Base-by-base conservation (phyloP, 2,797 vertebrate species). In the Phrynocephalus forsythii region DNA sequence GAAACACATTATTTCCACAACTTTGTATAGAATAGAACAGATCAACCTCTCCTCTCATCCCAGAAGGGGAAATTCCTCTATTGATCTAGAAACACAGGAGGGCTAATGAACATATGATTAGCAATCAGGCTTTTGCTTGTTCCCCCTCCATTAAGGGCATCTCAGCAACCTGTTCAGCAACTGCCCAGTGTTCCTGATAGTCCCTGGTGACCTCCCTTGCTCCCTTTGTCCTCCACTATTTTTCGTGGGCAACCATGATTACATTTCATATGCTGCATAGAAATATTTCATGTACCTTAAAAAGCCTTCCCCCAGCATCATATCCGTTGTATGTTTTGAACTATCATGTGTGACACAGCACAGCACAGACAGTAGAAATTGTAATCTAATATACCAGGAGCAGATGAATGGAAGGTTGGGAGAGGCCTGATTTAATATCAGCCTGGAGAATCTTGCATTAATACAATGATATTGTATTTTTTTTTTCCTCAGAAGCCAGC, bases 11-110 rank as follows among this genome's bases (percentile, higher is more conserved):
- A 60, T 8, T 71, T 66, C 30, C 88, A n/a, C 73, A 83, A 79
- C 13, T n/a, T 26, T 56, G 18, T 75, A 15, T 38, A 7, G 5
- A 38, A 28, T 0, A 69, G 28, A 71, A 33, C 50, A 56, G 77
- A 52, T 33, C 72, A 90, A 87, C 44, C 13, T 63, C 33, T 82
- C 69, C 11, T 85, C 81, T 81, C 44, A 78, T 56, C 63, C 26
- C 52, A 67, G 50, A 15, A 5, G 26, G 38, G 24, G 3, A 20
- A 30, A 85, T 13, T 77, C 82, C 83, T 82, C 16, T 22, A 78
- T 0, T 77, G 88, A 76, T 91, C 90, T 90, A 92, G 88, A 79
- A 85, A 72, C 56, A 71, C 83, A 88, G 85, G 73, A 91, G 92
- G 83, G 16, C 77, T 68, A 0, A 10, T n/a, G 18, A 72, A 28